A percentile compares a stretch with the other conserved stretches of the same genome.
Evolutionary conservation across 2,888 invertebrate genomes (phyloP).

Genomic region (Caenorhabditis angaria): DNA sequence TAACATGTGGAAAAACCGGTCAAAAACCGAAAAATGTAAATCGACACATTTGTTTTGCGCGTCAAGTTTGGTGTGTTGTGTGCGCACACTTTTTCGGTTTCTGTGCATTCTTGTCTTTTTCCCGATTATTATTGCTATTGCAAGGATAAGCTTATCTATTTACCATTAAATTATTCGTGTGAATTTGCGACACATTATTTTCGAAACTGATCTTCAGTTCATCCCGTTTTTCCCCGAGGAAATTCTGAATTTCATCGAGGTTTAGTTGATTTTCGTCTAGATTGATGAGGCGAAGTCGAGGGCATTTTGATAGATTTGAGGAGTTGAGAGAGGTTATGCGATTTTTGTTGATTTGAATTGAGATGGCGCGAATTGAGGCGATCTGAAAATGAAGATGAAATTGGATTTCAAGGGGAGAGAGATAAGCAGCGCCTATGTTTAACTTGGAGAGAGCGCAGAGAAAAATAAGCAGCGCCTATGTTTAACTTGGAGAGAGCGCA

Average conservation of each 20-base stretch:
- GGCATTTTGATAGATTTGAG: constrained; percentile 79
- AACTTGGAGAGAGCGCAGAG: too few relatives aligned
- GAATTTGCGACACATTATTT: constrained; percentile 26
- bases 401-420: neutral
- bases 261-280: constrained; percentile 94
- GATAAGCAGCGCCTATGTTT: neutral
- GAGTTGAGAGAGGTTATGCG: constrained; percentile 77
- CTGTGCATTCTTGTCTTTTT: constrained; percentile 13
- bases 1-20: neutral
- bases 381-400: constrained; percentile 74
- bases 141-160: too few relatives aligned
- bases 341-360: constrained; percentile 94
- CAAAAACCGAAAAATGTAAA: constrained; percentile 14
- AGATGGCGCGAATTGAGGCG: constrained; percentile 82
- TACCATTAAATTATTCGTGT: constrained; percentile 26
- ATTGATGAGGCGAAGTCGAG: constrained; percentile 87
- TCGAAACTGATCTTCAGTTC: constrained; percentile 27
- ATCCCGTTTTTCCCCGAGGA: constrained; percentile 72
- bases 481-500: too few relatives aligned
- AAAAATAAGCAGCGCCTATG: too few relatives aligned
- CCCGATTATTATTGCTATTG: neutral
- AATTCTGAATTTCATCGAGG: constrained; percentile 75
- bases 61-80: constrained; percentile 15
- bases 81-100: constrained; percentile 75
- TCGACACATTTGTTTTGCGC: constrained; percentile 5